Conservation (phyloP, 2,888 invertebrate genomes). For the Drosophila multiciliata region DNA sequence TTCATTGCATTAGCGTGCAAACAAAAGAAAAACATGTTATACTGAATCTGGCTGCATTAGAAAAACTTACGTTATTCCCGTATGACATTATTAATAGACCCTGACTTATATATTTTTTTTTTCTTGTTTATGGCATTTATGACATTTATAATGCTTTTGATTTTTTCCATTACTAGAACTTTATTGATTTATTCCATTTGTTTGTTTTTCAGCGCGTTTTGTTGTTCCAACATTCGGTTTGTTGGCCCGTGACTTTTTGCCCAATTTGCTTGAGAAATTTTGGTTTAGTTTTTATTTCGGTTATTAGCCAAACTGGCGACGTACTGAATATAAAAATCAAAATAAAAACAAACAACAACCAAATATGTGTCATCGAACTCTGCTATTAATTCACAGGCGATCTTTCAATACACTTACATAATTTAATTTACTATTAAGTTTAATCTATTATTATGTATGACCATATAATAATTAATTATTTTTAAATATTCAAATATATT, state of each 20-base stretch:
- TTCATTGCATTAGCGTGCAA: constrained; percentile 18
- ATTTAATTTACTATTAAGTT: background rate
- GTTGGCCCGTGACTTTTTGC: constrained; percentile 24
- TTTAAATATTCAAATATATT: background rate
- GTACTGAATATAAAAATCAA: constrained; percentile 51
- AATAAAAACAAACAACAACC: constrained; percentile 6
- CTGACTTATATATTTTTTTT: constrained; percentile 4
- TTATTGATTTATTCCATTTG: constrained; percentile 49
- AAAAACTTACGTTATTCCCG: constrained; percentile 31
- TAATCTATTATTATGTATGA: background rate
- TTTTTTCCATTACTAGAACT: constrained; percentile 26
- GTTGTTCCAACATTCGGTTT: constrained; percentile 11
- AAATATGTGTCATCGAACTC: constrained; percentile 44
- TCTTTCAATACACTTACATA: constrained; percentile 19
- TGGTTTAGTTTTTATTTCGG: constrained; percentile 56
- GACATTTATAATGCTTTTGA: constrained; percentile 50
- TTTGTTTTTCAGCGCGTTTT: constrained; percentile 14
- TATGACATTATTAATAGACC: constrained; percentile 35
- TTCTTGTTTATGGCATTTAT: constrained; percentile 47
- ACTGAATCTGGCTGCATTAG: constrained; percentile 4
- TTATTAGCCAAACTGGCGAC: constrained; percentile 71
- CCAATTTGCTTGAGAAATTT: constrained; percentile 43
- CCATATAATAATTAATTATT: background rate
- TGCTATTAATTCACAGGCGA: constrained; percentile 6
- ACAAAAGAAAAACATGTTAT: constrained; percentile 1